Evolutionary conservation across 2,113 vertebrate genomes (phyloP).

Genomic region (Turnix velox): DNA sequence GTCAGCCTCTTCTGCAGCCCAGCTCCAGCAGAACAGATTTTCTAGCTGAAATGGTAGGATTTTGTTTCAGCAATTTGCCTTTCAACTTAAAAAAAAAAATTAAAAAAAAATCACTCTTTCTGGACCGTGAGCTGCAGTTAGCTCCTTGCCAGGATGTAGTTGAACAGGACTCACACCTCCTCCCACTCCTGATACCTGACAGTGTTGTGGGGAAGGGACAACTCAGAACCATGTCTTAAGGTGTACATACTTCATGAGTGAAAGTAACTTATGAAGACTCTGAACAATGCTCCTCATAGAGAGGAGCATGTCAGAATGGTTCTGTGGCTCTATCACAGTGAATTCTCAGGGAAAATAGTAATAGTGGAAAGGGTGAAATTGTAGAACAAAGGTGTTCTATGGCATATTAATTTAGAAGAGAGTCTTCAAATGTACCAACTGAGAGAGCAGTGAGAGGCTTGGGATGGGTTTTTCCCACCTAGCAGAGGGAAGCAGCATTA

Average conservation of each 20-base stretch:
- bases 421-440: neutral
- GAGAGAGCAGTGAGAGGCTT: neutral
- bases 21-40: conserved; percentile 1
- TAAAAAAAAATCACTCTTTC: neutral
- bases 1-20: neutral
- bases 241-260: neutral
- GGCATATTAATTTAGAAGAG: neutral
- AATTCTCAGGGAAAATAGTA: neutral
- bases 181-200: neutral
- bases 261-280: neutral
- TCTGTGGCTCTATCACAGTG: neutral
- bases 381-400: neutral
- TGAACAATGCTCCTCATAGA: neutral
- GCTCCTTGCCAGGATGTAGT: neutral
- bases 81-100: neutral
- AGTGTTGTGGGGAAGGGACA: neutral
- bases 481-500: neutral
- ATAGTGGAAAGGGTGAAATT: neutral
- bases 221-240: neutral
- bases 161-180: neutral
- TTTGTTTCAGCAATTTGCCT: neutral
- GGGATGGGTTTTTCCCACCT: neutral
- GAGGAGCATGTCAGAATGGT: rapidly evolving
- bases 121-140: neutral
- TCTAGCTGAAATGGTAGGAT: neutral